Evolutionary conservation across 92 coral and sea anemone genomes (phyloP).

Genomic region (Siderastrea radians): DNA sequence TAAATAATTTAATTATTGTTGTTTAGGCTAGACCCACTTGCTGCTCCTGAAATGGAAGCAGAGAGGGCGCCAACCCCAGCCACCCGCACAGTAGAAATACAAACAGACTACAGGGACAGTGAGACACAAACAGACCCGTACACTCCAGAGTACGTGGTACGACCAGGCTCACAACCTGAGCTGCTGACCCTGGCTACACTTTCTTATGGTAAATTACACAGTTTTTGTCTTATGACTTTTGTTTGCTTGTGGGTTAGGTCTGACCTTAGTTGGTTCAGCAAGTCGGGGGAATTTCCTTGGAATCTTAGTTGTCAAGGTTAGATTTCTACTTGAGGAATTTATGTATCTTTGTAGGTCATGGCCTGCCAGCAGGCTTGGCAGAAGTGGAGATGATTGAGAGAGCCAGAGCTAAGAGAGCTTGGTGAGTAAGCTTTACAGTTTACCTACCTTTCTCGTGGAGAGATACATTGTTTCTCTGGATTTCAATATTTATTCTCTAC

Average conservation of each 20-base stretch:
- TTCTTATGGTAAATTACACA: constrained; percentile 77
- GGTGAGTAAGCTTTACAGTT: constrained; percentile 61
- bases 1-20: not conserved
- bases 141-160: constrained; percentile 97
- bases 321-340: not conserved
- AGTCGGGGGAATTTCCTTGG: not conserved
- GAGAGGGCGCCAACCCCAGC: constrained; percentile 95
- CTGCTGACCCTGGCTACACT: constrained; percentile 94
- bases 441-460: not conserved
- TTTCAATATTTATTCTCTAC: too few relatives aligned
- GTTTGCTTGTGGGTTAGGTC: not conserved
- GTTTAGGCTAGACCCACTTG: constrained; percentile 80
- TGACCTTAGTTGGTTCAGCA: too few relatives aligned
- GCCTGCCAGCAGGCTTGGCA: constrained; percentile 97
- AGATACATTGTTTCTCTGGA: not conserved
- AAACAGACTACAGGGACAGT: constrained; percentile 99
- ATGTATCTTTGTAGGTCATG: constrained; percentile 81
- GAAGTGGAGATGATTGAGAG: constrained; percentile 99
- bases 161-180: constrained; percentile 99
- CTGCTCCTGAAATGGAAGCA: constrained; percentile 72
- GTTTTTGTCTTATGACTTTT: not conserved
- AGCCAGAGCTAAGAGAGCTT: constrained; percentile 95
- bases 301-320: not conserved
- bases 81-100: constrained; percentile 94
- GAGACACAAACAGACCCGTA: constrained; percentile 99